A percentile compares a stretch with the other conserved stretches of the same genome.
phyloP scores from a whole-genome alignment of 2,113 vertebrate species.

The Ia io region DNA sequence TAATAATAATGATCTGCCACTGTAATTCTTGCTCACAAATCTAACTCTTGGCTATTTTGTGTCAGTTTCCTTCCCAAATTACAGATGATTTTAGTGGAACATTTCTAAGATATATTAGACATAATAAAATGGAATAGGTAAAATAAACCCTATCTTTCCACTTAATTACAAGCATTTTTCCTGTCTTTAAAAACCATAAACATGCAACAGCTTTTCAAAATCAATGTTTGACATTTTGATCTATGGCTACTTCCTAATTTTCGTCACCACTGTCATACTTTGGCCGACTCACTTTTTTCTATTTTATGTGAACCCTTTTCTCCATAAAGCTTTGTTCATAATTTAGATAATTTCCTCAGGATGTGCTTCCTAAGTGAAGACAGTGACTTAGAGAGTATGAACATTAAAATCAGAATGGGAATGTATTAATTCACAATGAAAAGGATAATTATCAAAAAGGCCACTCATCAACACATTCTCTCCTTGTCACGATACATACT shows the following conservation, averaged over 20 bases:
- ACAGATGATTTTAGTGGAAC: constrained; percentile 19
- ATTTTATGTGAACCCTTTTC: not conserved
- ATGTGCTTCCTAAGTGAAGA: not conserved
- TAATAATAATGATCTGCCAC: constrained; percentile 43
- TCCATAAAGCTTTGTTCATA: constrained; percentile 15
- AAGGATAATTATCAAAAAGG: not conserved
- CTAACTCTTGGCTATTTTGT: constrained; percentile 20
- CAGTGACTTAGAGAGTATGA: not conserved
- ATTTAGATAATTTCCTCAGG: not conserved
- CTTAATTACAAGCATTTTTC: constrained; percentile 7
- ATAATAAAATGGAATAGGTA: constrained; percentile 2
- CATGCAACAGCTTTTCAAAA: constrained; percentile 39
- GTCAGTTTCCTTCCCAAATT: constrained; percentile 50
- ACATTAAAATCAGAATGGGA: not conserved
- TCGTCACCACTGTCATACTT: not conserved
- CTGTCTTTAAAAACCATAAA: constrained; percentile 34
- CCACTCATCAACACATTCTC: not conserved
- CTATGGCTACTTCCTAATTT: not conserved
- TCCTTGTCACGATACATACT: not conserved
- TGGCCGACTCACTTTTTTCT: not conserved
- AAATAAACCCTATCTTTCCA: constrained; percentile 30
- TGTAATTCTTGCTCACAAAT: not conserved
- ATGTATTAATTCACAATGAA: not conserved
- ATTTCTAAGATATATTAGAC: constrained; percentile 43
- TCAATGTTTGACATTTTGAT: not conserved